Percentiles rank a stretch among this genome's conserved stretches.
phyloP scores from a whole-genome alignment of 2,797 vertebrate genomes.

The Diglossa cyanea region DNA sequence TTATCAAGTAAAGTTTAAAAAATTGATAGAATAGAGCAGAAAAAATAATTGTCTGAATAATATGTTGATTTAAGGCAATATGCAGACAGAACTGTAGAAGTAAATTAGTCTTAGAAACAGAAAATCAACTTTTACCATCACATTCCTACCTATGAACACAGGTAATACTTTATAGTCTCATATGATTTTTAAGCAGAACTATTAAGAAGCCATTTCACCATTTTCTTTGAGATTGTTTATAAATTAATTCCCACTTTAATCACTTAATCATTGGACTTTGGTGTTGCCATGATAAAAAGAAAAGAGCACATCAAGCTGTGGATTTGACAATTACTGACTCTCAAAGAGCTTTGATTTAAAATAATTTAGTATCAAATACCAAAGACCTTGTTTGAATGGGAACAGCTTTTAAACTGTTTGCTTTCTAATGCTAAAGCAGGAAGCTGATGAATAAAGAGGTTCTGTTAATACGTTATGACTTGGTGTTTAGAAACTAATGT shows the following conservation, averaged over 20 bases:
- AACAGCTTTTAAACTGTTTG: neutral
- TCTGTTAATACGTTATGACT: neutral
- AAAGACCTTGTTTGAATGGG: neutral
- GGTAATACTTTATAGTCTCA: neutral
- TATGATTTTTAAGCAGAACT: neutral
- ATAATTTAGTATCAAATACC: slow-evolving; percentile 19
- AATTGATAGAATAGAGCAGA: neutral
- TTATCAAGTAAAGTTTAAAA: neutral
- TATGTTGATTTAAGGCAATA: neutral
- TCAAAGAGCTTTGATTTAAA: slow-evolving; percentile 15
- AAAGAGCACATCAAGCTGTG: neutral
- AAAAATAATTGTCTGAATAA: neutral
- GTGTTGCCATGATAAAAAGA: neutral
- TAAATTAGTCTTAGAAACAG: neutral
- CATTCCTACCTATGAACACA: neutral
- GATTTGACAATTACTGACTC: neutral
- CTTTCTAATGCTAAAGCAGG: neutral
- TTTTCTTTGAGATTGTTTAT: neutral
- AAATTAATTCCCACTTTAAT: slow-evolving; percentile 4
- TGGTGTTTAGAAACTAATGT: neutral
- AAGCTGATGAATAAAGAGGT: neutral
- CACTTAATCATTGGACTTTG: neutral
- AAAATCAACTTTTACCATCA: neutral
- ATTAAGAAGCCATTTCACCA: neutral
- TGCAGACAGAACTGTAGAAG: neutral